Percentiles rank a stretch among this genome's conserved stretches.
phyloP scores from a whole-genome alignment of 2,888 invertebrate genomes.

The Idaea dimidiata region DNA sequence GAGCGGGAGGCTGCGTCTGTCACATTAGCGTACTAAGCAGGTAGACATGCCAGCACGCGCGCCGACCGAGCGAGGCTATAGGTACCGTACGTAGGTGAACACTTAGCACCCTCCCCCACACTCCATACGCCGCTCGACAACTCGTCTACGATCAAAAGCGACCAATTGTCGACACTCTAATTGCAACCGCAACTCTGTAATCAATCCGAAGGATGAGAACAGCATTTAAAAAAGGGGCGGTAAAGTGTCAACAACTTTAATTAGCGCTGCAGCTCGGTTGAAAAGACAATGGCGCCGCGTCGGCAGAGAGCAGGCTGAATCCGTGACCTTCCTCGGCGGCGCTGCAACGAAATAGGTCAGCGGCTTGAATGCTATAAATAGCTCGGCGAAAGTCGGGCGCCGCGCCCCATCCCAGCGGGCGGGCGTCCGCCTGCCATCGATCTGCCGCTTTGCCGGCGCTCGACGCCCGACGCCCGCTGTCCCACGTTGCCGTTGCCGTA shows the following conservation, averaged over 20 bases:
- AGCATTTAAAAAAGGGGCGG: conserved; percentile 50
- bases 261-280: conserved; percentile 75
- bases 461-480: conserved; percentile 24
- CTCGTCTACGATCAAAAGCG: conserved; percentile 9
- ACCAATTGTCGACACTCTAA: conserved; percentile 6
- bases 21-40: conserved; percentile 64
- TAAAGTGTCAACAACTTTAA: conserved; percentile 77
- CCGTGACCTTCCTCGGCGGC: conserved; percentile 78
- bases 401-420: conserved; percentile 67
- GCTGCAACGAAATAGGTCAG: conserved; percentile 80
- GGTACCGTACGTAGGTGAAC: conserved; percentile 30
- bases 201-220: conserved; percentile 43
- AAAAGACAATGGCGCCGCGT: conserved; percentile 75
- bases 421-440: conserved; percentile 49
- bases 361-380: conserved; percentile 80
- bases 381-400: conserved; percentile 78
- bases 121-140: conserved; percentile 18
- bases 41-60: conserved; percentile 57
- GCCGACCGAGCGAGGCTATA: conserved; percentile 7
- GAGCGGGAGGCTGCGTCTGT: conserved; percentile 38
- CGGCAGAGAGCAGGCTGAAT: conserved; percentile 73
- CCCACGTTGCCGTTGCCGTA: conserved; percentile 27
- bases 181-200: conserved; percentile 24
- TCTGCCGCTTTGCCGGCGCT: conserved; percentile 37
- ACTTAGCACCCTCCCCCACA: conserved; percentile 15